Percentiles rank a stretch among this genome's conserved stretches.
Evolutionary conservation across 1,140 invertebrate genomes (phyloP).

Genomic region (Zaprionus gabonicus): DNA sequence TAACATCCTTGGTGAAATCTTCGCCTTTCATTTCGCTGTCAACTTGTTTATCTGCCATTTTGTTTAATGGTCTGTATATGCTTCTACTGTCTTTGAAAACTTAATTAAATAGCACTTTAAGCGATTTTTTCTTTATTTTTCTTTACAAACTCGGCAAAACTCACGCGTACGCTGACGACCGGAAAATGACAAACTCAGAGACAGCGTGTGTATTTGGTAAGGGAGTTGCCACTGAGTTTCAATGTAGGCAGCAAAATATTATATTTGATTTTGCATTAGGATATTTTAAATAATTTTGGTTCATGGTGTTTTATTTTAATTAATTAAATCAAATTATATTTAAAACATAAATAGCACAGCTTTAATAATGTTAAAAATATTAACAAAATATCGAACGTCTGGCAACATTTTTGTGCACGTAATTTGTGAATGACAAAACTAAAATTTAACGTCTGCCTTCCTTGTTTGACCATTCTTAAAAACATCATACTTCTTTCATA

Average conservation of each 20-base stretch:
- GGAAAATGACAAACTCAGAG: conserved; percentile 76
- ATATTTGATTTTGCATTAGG: not conserved
- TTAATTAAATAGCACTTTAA: conserved; percentile 53
- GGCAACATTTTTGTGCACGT: conserved; percentile 10
- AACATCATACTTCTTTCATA: not conserved
- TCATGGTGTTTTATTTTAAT: not conserved
- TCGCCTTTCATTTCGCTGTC: conserved; percentile 85
- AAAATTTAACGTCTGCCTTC: not conserved
- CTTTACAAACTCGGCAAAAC: conserved; percentile 70
- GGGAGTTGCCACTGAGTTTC: conserved; percentile 51
- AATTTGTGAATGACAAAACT: conserved; percentile 11
- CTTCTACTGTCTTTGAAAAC: conserved; percentile 57
- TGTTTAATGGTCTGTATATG: conserved; percentile 52
- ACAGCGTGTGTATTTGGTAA: conserved; percentile 65
- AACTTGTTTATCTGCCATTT: conserved; percentile 79
- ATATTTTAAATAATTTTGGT: not conserved
- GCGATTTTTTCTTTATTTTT: conserved; percentile 26
- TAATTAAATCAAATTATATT: not conserved
- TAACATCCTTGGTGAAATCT: conserved; percentile 89
- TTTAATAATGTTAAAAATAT: not conserved
- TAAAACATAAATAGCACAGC: not conserved
- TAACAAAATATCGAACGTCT: not conserved
- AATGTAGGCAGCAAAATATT: not conserved
- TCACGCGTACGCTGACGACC: conserved; percentile 75
- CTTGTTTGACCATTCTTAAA: not conserved